Conservation (phyloP, 92 coral and sea anemone genomes). For the Siderastrea siderea region DNA sequence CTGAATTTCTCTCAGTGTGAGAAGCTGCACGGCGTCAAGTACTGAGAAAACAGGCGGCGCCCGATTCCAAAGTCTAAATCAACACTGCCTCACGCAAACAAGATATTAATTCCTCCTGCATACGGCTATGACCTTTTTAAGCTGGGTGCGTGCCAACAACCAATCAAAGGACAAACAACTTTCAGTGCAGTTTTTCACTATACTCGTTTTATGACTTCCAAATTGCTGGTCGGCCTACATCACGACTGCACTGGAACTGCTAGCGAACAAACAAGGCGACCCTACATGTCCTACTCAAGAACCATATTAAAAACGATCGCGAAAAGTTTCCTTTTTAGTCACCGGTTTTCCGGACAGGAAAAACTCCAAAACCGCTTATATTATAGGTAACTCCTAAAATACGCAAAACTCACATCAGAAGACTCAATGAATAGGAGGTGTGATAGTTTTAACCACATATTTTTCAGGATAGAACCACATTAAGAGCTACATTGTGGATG, state of each 20-base stretch:
- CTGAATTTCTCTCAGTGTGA: neutral
- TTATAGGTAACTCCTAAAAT: neutral
- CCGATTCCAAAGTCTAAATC: constrained; percentile 7
- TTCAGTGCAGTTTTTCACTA: no score
- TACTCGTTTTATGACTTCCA: no score
- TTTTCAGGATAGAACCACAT: neutral
- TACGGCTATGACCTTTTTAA: no score
- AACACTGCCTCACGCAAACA: neutral
- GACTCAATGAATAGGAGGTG: neutral
- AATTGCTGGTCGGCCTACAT: neutral
- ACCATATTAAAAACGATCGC: neutral
- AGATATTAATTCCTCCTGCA: neutral
- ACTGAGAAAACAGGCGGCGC: neutral
- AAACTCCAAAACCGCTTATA: neutral
- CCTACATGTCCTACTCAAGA: neutral
- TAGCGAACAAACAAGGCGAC: neutral
- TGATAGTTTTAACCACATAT: neutral
- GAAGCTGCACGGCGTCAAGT: neutral
- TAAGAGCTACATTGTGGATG: neutral
- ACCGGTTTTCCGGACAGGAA: neutral
- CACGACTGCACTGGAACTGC: no score
- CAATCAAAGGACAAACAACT: no score
- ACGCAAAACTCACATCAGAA: neutral
- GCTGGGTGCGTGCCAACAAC: neutral
- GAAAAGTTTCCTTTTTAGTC: neutral